Evolutionary conservation across 35 echinoderm and acorn worm genomes (phyloP).

Genomic region (Chiridota heheva): DNA sequence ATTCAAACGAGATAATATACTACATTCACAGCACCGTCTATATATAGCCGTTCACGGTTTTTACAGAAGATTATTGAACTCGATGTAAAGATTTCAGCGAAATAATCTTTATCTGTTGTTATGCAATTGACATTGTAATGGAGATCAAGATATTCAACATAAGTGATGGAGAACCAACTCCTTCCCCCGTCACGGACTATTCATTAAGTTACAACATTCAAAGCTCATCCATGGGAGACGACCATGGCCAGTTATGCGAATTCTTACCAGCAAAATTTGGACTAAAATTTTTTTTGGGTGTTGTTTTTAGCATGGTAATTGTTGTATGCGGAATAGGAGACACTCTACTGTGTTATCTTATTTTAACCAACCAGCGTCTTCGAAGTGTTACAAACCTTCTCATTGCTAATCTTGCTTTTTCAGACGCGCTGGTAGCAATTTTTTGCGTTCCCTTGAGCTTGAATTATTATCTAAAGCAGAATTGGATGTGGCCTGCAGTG

Average conservation of each 20-base stretch:
- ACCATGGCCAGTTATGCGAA: conserved; percentile 5
- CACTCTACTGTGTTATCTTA: conserved; percentile 71
- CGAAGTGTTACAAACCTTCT: conserved; percentile 92
- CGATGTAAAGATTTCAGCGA: background rate
- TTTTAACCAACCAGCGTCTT: conserved; percentile 67
- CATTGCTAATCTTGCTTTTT: conserved; percentile 85
- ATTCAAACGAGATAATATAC: no score
- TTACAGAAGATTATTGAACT: background rate
- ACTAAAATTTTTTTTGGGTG: conserved; percentile 51
- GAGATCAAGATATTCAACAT: background rate
- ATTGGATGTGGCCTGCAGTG: conserved; percentile 74
- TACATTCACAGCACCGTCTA: no score
- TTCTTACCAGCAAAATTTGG: conserved; percentile 28
- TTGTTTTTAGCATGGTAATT: conserved; percentile 59
- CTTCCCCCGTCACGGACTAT: background rate
- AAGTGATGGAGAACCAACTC: background rate
- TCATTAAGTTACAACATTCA: background rate
- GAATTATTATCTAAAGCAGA: conserved; percentile 70
- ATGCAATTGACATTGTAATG: no score
- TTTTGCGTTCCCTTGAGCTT: conserved; percentile 67
- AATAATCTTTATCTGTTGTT: background rate
- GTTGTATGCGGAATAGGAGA: conserved; percentile 85
- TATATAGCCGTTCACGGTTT: no score
- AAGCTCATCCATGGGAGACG: background rate
- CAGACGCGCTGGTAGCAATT: conserved; percentile 80